Evolutionary conservation across 2,888 invertebrate genomes (phyloP), one percentile per base, ranked within the genome.

Genomic region (Volucella bombylans): DNA sequence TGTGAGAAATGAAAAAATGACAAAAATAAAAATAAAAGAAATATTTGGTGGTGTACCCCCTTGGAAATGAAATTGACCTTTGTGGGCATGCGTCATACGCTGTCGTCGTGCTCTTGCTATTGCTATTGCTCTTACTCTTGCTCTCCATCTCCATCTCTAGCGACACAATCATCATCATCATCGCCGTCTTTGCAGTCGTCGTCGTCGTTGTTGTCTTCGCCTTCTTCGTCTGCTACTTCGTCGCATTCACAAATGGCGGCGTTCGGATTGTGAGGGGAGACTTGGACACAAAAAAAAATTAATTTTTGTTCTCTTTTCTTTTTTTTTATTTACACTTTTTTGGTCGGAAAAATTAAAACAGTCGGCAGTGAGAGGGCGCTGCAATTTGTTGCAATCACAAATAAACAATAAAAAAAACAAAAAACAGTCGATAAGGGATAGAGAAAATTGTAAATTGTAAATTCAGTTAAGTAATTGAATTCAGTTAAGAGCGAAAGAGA

Each of bases 41-140:
- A 76, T 76, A 85, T 81, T 62, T 72, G 74, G 76, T 85, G 85
- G 81, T 85, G 81, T 85, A 81, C 85, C 85, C 85, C 85, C 71
- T 77, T 85, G 76, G 85, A 77, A 85, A 85, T 85, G 67, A 81
- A 85, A 85, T 85, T 85, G 81, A 85, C 85, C 85, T 85, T 85
- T 85, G 74, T 81, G 85, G 81, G 85, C 85, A 85, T 85, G 85
- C 81, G 85, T 85, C 85, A 85, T 85, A 68, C 85, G 52, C 57
- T 76, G 71, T 77, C 85, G 81, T 71, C 81, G 76, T 85, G 74
- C 67, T 76, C 76, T 76, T 31, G 31, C 31, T 31, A 31, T 31
- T 31, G 31, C 31, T 31, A 31, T 31, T 31, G 31, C 31, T 31
- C 6, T 31, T 31, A 31, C 31, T 31, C 31, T 31, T 31, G 18